phyloP scores from a whole-genome alignment of 2,797 vertebrate genomes.

The Hippopotamyrus pictus region DNA sequence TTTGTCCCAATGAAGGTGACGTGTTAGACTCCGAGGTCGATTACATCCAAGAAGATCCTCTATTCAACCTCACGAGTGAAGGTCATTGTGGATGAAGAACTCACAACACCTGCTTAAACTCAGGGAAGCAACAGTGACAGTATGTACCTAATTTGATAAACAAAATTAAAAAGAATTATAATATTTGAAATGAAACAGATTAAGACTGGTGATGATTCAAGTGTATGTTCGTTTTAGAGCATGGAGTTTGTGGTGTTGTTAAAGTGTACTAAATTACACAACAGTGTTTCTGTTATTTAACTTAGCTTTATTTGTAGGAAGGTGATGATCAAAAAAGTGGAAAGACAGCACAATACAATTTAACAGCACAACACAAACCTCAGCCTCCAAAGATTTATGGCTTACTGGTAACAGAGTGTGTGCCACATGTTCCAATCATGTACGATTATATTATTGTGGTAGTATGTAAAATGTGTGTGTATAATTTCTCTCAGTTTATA shows the following conservation, averaged over 20 bases:
- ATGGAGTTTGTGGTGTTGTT: background rate
- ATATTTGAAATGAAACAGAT: background rate
- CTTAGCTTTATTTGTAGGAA: background rate
- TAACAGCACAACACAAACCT: background rate
- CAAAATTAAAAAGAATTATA: background rate
- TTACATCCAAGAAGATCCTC: background rate
- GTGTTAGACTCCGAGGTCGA: background rate
- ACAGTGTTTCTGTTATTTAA: background rate
- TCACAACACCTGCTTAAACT: background rate
- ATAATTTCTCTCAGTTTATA: background rate
- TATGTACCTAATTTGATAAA: background rate
- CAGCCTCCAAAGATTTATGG: background rate
- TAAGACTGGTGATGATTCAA: background rate
- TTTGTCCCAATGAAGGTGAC: background rate
- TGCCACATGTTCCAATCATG: background rate
- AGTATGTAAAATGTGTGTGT: background rate
- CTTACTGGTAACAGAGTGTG: background rate
- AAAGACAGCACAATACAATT: background rate
- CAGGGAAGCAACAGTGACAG: background rate
- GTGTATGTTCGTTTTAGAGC: background rate
- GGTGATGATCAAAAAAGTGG: background rate
- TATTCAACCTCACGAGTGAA: background rate
- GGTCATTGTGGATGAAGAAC: background rate
- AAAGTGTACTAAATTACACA: background rate
- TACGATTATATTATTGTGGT: background rate